These are phyloP conservation scores for Prunella fulvescens DNA, from an alignment of 2,113 vertebrate genomes.

Conservation along the genomic window DNA sequence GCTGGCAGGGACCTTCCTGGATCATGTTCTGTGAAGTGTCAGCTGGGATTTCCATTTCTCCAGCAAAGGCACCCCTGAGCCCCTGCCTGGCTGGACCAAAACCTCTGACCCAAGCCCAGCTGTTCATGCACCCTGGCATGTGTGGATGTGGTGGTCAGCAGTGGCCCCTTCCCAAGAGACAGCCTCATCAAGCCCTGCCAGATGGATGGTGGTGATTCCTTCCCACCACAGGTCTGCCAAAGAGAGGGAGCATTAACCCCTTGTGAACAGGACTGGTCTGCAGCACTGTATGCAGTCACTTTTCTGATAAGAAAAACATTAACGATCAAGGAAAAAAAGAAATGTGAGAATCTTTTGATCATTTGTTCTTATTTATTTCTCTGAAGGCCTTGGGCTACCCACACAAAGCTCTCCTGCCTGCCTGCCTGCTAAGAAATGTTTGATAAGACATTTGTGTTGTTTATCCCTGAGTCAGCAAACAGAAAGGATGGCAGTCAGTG, in stretches of 20 bases:
- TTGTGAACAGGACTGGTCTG: background rate
- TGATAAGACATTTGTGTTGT: background rate
- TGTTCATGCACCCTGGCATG: fast-evolving
- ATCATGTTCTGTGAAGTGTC: background rate
- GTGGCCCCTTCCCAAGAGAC: background rate
- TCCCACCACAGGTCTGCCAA: background rate
- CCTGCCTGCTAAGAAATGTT: background rate
- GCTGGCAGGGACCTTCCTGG: background rate
- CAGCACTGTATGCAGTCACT: background rate
- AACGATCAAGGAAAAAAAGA: background rate
- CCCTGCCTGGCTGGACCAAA: background rate
- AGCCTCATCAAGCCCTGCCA: background rate
- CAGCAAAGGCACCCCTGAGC: background rate
- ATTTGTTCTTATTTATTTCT: background rate
- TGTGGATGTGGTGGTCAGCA: fast-evolving
- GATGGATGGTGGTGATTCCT: background rate
- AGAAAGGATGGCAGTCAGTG: background rate
- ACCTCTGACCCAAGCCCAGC: background rate
- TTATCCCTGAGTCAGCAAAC: fast-evolving
- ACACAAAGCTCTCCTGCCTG: background rate
- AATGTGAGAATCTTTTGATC: background rate
- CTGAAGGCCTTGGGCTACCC: background rate
- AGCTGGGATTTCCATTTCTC: background rate
- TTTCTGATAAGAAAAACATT: background rate
- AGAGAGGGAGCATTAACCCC: background rate